These are phyloP conservation scores for Casuarius casuarius DNA, from an alignment of 2,113 vertebrate species.

Conservation along the genomic window DNA sequence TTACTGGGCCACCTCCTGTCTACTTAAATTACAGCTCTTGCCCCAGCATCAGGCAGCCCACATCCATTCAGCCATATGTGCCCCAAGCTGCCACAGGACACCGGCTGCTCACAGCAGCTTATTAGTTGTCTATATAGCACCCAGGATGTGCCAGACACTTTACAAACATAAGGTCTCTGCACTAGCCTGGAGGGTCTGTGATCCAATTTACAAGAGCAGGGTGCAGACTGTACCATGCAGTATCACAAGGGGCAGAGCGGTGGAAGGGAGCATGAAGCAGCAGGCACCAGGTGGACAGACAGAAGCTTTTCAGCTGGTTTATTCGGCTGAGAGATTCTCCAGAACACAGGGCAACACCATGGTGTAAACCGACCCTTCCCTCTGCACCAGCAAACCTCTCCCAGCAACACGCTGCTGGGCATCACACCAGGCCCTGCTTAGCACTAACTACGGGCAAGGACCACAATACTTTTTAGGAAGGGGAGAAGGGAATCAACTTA, in stretches of 20 bases:
- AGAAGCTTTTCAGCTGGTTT: neutral
- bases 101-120: slow-evolving; percentile 3
- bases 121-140: neutral
- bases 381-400: neutral
- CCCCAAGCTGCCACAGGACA: neutral
- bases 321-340: neutral
- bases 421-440: neutral
- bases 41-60: neutral
- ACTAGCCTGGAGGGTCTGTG: neutral
- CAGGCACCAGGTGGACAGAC: neutral
- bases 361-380: neutral
- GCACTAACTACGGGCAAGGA: neutral
- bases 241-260: neutral
- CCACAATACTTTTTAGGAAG: neutral
- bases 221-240: neutral
- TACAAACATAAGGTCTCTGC: neutral
- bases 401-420: neutral
- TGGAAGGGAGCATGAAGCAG: neutral
- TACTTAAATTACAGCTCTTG: rapidly evolving
- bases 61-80: neutral
- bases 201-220: neutral
- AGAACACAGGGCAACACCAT: rapidly evolving
- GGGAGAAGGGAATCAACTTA: neutral
- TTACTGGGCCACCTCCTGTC: neutral
- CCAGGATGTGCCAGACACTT: slow-evolving; percentile 58